Percentiles rank a stretch among this genome's conserved stretches.
Conservation (phyloP, 2,113 vertebrate genomes). For the Vidua chalybeata region DNA sequence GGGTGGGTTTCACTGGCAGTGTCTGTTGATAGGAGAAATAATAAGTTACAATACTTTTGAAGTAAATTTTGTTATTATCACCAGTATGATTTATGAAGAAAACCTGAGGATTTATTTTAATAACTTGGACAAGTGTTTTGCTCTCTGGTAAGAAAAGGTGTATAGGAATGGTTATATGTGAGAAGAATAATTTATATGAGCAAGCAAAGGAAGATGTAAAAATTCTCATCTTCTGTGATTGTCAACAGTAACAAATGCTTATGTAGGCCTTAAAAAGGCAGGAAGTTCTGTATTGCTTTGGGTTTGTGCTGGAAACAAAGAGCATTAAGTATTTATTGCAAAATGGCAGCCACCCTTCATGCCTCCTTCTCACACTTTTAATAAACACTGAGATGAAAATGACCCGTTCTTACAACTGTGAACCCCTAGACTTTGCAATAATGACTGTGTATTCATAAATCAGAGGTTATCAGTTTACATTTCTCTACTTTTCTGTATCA, state of each 20-base stretch:
- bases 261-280: not conserved
- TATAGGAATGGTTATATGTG: not conserved
- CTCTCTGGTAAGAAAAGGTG: not conserved
- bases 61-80: not conserved
- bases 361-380: not conserved
- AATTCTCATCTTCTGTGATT: not conserved
- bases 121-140: not conserved
- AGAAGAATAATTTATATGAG: not conserved
- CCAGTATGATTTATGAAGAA: not conserved
- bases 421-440: not conserved
- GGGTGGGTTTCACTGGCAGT: not conserved
- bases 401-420: not conserved
- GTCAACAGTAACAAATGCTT: not conserved
- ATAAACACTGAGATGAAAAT: slow-evolving; percentile 21
- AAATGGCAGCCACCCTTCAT: not conserved
- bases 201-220: not conserved
- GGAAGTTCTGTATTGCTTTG: not conserved
- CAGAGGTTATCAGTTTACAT: not conserved
- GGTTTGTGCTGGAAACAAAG: not conserved
- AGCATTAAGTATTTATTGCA: not conserved
- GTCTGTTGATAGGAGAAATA: not conserved
- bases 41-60: not conserved
- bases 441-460: not conserved
- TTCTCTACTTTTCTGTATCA: slow-evolving; percentile 36
- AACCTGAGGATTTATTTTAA: not conserved